These are phyloP conservation scores for Taurulus bubalis DNA, from an alignment of 2,113 vertebrate species.

Conservation along the genomic window DNA sequence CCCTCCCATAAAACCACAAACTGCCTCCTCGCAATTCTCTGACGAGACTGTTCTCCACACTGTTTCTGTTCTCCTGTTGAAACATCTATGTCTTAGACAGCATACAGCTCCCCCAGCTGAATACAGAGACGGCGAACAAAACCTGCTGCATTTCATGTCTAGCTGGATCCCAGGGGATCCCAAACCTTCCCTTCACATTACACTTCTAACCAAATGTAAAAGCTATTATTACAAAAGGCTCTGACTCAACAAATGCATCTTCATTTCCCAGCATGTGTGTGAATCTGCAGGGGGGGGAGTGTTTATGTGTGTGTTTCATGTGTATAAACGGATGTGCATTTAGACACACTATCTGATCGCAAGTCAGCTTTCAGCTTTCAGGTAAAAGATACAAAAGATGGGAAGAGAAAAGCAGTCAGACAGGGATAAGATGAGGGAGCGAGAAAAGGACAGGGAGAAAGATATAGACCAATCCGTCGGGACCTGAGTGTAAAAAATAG, in stretches of 20 bases:
- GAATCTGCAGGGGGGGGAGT: conserved; percentile 13
- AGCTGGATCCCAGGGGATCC: conserved; percentile 53
- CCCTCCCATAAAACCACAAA: conserved; percentile 12
- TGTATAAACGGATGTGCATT: conserved; percentile 40
- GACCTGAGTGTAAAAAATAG: conserved; percentile 45
- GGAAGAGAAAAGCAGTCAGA: conserved; percentile 35
- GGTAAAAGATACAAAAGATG: conserved; percentile 28
- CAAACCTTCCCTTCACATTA: conserved; percentile 40
- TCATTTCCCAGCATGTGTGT: conserved; percentile 39
- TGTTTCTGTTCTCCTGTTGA: conserved; percentile 48
- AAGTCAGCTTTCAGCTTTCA: conserved; percentile 43
- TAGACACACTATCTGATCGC: conserved; percentile 42
- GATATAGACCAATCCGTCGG: conserved; percentile 53
- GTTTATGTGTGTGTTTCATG: conserved; percentile 24
- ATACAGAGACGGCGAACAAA: conserved; percentile 57
- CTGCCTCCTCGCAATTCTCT: conserved; percentile 12
- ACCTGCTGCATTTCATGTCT: conserved; percentile 60
- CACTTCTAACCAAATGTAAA: conserved; percentile 58
- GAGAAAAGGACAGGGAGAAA: conserved; percentile 45
- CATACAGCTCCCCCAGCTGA: conserved; percentile 44
- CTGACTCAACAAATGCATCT: conserved; percentile 65
- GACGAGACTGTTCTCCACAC: conserved; percentile 13
- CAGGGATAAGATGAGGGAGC: conserved; percentile 50
- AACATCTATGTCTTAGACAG: conserved; percentile 60
- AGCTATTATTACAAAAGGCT: conserved; percentile 57